Percentiles rank a stretch among this genome's conserved stretches.
Evolutionary conservation across 2,888 invertebrate genomes (phyloP).

Genomic region (Aricia artaxerxes): DNA sequence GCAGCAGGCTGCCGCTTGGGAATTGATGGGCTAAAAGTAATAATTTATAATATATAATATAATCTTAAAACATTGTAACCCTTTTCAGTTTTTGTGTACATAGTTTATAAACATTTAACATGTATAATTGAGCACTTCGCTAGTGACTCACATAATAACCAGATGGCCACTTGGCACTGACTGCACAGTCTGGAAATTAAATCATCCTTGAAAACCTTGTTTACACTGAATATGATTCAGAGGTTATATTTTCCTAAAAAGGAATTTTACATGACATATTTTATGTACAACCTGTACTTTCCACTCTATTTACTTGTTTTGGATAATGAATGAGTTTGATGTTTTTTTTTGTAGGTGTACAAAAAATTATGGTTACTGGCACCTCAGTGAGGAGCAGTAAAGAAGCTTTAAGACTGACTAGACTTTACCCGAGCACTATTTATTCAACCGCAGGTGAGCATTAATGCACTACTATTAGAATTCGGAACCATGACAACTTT

Average conservation of each 20-base stretch:
- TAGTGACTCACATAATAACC: constrained; percentile 1
- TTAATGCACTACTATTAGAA: not conserved
- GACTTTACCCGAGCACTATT: constrained; percentile 93
- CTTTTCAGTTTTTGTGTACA: too few relatives aligned
- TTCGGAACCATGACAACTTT: too few relatives aligned
- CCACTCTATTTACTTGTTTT: constrained; percentile 1
- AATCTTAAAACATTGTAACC: too few relatives aligned
- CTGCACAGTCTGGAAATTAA: constrained; percentile 5
- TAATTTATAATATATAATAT: too few relatives aligned
- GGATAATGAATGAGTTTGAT: not conserved
- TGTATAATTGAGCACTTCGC: not conserved
- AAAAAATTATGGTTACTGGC: constrained; percentile 96
- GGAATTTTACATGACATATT: not conserved
- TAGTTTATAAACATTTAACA: not conserved
- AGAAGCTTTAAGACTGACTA: constrained; percentile 92
- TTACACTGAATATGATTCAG: not conserved
- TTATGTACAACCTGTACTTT: not conserved
- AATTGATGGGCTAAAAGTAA: too few relatives aligned
- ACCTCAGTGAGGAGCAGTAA: constrained; percentile 94
- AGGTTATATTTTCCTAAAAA: not conserved
- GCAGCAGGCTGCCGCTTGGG: too few relatives aligned
- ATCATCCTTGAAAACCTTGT: constrained; percentile 6
- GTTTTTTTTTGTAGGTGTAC: constrained; percentile 84
- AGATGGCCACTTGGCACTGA: constrained; percentile 7
- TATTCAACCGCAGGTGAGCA: constrained; percentile 92